Base-by-base conservation (phyloP, 2,888 invertebrate species). In the Plebejus melissa region DNA sequence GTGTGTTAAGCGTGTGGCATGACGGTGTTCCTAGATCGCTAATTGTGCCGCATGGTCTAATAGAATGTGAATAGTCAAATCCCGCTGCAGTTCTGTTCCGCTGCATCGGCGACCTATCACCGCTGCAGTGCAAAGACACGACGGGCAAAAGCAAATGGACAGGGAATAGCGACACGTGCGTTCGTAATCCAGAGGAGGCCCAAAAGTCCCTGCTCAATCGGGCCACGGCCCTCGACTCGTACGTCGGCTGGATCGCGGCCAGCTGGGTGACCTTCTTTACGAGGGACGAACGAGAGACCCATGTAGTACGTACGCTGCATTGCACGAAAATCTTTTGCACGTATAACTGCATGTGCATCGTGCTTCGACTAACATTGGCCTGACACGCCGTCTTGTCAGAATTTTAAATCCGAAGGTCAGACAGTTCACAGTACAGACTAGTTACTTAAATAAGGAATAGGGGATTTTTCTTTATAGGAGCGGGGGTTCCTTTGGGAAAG, bases 51-150 rank as follows among this genome's bases (percentile, higher is more conserved):
- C 80, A 80, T 80, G 77, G 75, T 77, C 74, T 79, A 78, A 79
- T 76, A 77, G 77, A 79, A 76, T 77, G 77, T 79, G 78, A 79
- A 82, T 78, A 81, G 82, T 83, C 79, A 80, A 80, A 82, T 81
- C 83, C 83, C 82, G 79, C 87, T 87, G 78, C 87, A 94, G 94
- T 93, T 85, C 85, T 94, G 85, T 88, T 83, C 82, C 92, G 94
- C 85, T 94, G 94, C 89, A 89, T 94, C 87, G 93, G 93, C 77
- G 92, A 94, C 85, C 88, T 94, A 78, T 90, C 92, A 57, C 86
- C 87, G 78, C 90, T 84, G 82, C 89, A 80, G 85, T 91, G 88
- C 85, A 85, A 86, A 81, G 82, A 82, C 75, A 91, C 81, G 76
- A 84, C 89, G 75, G 88, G 94, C 74, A 74, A 77, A 74, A 82